Percentiles rank a stretch among this genome's conserved stretches.
phyloP scores from a whole-genome alignment of 2,797 vertebrate genomes.

The Stomatorhinus walkeri region DNA sequence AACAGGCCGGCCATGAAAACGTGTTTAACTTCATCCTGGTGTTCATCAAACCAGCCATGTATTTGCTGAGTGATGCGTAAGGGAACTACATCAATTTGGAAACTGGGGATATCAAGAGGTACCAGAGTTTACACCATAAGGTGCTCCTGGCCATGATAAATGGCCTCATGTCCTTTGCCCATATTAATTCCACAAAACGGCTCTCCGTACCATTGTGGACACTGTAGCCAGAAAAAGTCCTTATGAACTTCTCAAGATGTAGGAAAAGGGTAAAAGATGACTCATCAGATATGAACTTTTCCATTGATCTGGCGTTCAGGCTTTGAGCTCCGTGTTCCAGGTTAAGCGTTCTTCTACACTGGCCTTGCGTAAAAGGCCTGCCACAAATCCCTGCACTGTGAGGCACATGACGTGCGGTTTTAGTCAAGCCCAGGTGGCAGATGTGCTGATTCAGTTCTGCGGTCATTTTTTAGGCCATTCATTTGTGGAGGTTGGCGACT shows the following conservation, averaged over 20 bases:
- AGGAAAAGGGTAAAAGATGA: neutral
- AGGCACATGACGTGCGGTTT: neutral
- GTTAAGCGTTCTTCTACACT: neutral
- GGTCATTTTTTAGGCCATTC: neutral
- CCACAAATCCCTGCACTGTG: neutral
- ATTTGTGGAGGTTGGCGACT: neutral
- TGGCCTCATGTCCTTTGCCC: neutral
- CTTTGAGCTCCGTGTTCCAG: neutral
- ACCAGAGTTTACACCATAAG: neutral
- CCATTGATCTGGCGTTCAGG: neutral
- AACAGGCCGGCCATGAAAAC: neutral
- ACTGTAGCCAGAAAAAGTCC: neutral
- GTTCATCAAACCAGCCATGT: neutral
- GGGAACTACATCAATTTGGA: neutral
- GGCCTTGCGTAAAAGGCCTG: neutral
- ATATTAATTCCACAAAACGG: neutral
- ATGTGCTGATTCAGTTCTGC: neutral
- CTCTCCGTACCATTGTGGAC: neutral
- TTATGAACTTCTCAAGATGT: neutral
- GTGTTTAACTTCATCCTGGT: neutral
- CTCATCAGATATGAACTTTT: neutral
- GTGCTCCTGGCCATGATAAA: neutral
- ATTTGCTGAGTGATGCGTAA: neutral
- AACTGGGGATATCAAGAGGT: neutral
- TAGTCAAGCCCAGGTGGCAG: neutral